Percentiles rank a stretch among this genome's conserved stretches.
Conservation (phyloP, 2,113 vertebrate genomes). For the Megaptera novaeangliae region DNA sequence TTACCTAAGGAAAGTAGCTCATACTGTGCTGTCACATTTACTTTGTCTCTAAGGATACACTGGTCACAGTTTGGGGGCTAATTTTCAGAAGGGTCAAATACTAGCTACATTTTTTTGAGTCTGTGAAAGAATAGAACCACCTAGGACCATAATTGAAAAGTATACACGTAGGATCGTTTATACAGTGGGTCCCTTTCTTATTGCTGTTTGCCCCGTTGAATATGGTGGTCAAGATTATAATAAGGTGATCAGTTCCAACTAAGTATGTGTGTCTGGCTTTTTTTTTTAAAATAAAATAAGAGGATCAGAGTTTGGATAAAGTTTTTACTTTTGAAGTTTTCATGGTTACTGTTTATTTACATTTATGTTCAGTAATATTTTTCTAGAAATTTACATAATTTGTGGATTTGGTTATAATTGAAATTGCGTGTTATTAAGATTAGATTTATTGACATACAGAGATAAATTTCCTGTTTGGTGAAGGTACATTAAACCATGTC, state of each 20-base stretch:
- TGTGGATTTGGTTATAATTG: not conserved
- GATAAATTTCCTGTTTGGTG: not conserved
- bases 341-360: not conserved
- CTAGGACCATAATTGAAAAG: not conserved
- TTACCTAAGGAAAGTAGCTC: not conserved
- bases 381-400: not conserved
- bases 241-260: not conserved
- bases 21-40: not conserved
- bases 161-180: not conserved
- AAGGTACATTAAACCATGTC: not conserved
- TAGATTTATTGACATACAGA: not conserved
- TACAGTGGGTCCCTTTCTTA: not conserved
- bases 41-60: not conserved
- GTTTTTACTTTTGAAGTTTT: not conserved
- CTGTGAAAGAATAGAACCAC: not conserved
- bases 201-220: not conserved
- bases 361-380: not conserved
- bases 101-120: not conserved
- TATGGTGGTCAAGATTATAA: not conserved
- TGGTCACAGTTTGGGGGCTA: not conserved
- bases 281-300: not conserved
- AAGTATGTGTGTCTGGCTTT: not conserved
- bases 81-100: conserved; percentile 19
- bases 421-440: not conserved
- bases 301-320: conserved; percentile 13